These are phyloP conservation scores for Eupithecia subumbrata DNA, from an alignment of 2,888 invertebrate species.

Conservation along the genomic window DNA sequence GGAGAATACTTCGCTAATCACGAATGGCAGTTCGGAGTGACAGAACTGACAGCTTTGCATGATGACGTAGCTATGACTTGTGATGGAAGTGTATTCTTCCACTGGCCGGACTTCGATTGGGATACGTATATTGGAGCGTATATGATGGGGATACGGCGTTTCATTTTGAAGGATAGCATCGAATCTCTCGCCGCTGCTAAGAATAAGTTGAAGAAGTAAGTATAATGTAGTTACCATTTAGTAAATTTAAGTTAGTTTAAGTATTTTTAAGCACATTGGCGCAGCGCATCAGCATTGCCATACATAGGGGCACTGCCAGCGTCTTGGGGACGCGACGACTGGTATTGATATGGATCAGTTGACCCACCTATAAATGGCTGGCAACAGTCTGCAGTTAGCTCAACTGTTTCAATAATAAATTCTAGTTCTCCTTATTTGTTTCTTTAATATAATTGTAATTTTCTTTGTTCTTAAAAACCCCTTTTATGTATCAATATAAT, in stretches of 20 bases:
- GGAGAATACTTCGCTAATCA: slow-evolving; percentile 93
- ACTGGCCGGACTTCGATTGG: slow-evolving; percentile 88
- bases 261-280: no score
- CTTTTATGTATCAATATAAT: slow-evolving; percentile 18
- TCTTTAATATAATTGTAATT: no score
- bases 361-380: no score
- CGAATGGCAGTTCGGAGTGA: slow-evolving; percentile 91
- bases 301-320: no score
- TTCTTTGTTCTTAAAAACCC: neutral
- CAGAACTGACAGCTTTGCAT: slow-evolving; percentile 85
- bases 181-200: slow-evolving; percentile 86
- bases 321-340: no score
- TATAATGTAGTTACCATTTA: neutral
- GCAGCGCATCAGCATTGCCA: no score
- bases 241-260: neutral
- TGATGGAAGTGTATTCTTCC: slow-evolving; percentile 85
- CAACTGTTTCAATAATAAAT: no score
- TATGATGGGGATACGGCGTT: slow-evolving; percentile 92
- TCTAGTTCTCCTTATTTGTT: no score
- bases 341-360: no score
- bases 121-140: slow-evolving; percentile 91
- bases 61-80: slow-evolving; percentile 77
- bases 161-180: slow-evolving; percentile 90
- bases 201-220: slow-evolving; percentile 86
- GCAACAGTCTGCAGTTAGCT: no score